A percentile compares a stretch with the other conserved stretches of the same genome.
phyloP scores from a whole-genome alignment of 2,888 invertebrate species.

The Ochropacha duplaris region DNA sequence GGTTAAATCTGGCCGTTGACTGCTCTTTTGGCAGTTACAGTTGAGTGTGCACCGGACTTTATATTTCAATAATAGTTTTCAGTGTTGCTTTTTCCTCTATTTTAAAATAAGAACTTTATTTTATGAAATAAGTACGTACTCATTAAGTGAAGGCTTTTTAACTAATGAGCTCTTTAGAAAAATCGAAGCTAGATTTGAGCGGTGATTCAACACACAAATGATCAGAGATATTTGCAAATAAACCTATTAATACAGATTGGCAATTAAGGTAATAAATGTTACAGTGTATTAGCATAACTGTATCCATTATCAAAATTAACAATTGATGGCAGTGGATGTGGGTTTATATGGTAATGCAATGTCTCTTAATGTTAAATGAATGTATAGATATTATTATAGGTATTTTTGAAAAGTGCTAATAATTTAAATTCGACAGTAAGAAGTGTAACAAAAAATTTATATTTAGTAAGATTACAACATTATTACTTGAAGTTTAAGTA shows the following conservation, averaged over 20 bases:
- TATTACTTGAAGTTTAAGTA: too few species aligned
- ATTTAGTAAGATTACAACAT: too few species aligned
- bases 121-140: not conserved
- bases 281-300: conserved; percentile 2
- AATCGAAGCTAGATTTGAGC: not conserved
- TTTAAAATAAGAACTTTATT: not conserved
- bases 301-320: conserved; percentile 5
- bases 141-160: not conserved
- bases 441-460: too few species aligned
- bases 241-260: conserved; percentile 5
- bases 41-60: conserved; percentile 6
- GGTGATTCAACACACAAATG: not conserved
- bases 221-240: conserved; percentile 1
- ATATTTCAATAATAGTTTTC: not conserved
- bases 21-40: conserved; percentile 35
- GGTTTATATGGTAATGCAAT: conserved; percentile 3
- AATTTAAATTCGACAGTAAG: not conserved
- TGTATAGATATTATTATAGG: not conserved
- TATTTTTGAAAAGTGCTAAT: not conserved
- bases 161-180: not conserved
- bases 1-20: conserved; percentile 34
- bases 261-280: conserved; percentile 1
- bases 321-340: conserved; percentile 4
- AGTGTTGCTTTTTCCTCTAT: not conserved
- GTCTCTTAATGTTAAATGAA: not conserved